These are phyloP conservation scores for Phyllostomus discolor DNA, from an alignment of 2,113 vertebrate genomes.

Conservation along the genomic window DNA sequence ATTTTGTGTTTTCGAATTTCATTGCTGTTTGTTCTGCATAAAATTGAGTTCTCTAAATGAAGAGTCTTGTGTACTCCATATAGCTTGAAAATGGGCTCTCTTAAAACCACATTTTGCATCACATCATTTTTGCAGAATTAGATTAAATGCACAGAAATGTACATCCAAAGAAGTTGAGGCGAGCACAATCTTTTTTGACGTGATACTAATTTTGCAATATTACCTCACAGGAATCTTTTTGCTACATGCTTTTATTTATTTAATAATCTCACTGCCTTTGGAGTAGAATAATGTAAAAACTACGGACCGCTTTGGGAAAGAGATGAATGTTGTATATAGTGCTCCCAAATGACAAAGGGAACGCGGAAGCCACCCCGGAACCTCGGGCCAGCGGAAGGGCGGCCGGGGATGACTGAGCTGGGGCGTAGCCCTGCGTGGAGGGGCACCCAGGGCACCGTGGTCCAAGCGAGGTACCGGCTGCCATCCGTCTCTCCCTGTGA, in stretches of 20 bases:
- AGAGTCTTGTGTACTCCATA: background rate
- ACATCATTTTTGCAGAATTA: slow-evolving; percentile 40
- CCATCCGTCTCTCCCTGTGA: background rate
- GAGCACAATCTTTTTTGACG: slow-evolving; percentile 3
- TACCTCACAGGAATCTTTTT: background rate
- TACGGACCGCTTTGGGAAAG: background rate
- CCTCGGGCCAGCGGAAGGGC: background rate
- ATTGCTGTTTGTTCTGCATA: background rate
- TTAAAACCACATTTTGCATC: background rate
- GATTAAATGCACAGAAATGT: slow-evolving; percentile 39
- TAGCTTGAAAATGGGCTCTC: slow-evolving; percentile 7
- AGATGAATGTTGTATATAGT: background rate
- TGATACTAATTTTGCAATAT: background rate
- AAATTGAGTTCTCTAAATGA: slow-evolving; percentile 38
- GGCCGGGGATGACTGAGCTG: background rate
- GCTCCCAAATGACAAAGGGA: slow-evolving; percentile 5
- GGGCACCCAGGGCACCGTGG: accelerated
- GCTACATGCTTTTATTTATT: background rate
- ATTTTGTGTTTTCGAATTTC: slow-evolving; percentile 30
- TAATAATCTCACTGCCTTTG: slow-evolving; percentile 15
- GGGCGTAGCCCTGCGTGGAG: background rate
- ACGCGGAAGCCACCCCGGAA: background rate
- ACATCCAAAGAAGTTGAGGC: background rate
- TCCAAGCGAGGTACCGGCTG: background rate
- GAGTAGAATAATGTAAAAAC: background rate